Percentiles rank a stretch among this genome's conserved stretches.
Conservation (phyloP, 2,797 vertebrate species). For the Eulemur rubriventer region DNA sequence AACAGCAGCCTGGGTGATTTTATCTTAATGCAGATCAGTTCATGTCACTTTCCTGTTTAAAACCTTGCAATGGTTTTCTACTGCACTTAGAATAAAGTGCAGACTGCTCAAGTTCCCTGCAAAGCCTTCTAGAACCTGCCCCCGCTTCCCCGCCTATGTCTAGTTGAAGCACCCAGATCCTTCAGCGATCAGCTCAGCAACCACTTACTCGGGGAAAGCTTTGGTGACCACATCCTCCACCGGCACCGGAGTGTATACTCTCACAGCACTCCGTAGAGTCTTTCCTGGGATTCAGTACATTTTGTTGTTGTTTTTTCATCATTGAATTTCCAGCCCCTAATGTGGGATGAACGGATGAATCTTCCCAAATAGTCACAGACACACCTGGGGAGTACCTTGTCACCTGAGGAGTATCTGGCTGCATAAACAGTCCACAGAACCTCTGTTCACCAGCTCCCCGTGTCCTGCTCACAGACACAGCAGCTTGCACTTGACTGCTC, state of each 20-base stretch:
- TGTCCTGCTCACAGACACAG: not conserved
- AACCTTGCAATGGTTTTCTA: not conserved
- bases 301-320: not conserved
- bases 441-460: not conserved
- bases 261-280: not conserved
- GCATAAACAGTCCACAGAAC: not conserved
- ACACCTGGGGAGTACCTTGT: not conserved
- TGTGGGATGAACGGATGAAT: not conserved
- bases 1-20: not conserved
- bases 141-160: not conserved
- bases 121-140: not conserved
- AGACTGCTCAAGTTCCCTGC: not conserved
- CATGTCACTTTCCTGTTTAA: not conserved
- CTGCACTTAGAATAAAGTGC: not conserved
- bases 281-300: not conserved
- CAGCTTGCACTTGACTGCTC: not conserved
- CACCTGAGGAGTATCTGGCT: not conserved
- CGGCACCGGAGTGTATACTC: not conserved
- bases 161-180: not conserved
- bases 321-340: not conserved
- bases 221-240: not conserved
- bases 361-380: not conserved
- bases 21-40: not conserved
- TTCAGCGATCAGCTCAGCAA: not conserved
- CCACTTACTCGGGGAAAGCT: not conserved